Base-by-base conservation (phyloP, 2,797 vertebrate genomes). In the Nyctibius grandis region DNA sequence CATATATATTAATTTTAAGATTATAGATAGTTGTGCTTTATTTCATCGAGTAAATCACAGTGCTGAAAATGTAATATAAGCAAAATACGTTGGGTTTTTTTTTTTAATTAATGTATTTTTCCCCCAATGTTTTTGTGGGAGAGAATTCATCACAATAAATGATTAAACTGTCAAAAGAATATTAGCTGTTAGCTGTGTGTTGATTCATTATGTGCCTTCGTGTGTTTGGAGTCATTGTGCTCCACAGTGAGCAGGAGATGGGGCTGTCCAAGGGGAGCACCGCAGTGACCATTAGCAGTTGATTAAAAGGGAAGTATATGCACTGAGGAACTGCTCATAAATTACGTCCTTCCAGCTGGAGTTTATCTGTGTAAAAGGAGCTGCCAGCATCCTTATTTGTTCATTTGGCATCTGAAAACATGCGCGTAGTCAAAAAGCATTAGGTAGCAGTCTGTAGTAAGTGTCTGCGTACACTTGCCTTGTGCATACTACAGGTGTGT, bases 151-250 rank as follows among this genome's bases (percentile, higher is more conserved):
- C 81, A 89, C 51, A 60, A 91, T 95, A 93, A 96, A 78, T 48
- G 50, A 96, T 93, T 93, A 89, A 95, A 91, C 75, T 92, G 84
- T 88, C 91, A 89, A 31, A 94, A 85, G 80, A 89, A 64, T 95
- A 94, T 96, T 96, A 93, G 88, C 95, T 95, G 92, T 80, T 93
- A 92, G 94, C 73, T 61, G 70, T 77, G 59, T 50, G 77, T 77
- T 92, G 86, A 91, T 95, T 92, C 95, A 89, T 92, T 94, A 79
- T 40, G 29, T 88, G 61, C 75, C 29, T 89, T 78, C 13, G 2
- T 69, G 36, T 78, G 72, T 87, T 78, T 61, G 53, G 93, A 82
- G 53, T 93, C 89, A 74, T 36, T 84, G 91, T 93, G 91, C 69
- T 91, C 81, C 53, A 15, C 51, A 9, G 65, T 1, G 12, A 87